Base-by-base conservation (phyloP, 2,888 invertebrate species). In the Prenolepis imparis region DNA sequence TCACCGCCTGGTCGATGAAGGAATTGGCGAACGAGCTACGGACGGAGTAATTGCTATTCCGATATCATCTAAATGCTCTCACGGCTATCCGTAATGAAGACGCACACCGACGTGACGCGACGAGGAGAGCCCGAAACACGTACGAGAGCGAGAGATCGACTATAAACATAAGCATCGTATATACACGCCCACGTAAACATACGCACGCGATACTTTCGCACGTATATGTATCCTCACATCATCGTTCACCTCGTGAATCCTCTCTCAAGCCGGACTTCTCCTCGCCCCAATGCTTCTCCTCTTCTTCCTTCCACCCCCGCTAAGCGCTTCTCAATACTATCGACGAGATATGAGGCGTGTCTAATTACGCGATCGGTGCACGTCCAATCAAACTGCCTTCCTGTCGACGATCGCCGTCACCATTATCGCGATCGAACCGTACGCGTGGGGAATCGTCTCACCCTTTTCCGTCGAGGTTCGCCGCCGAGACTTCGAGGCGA, bases 321-420 rank as follows among this genome's bases (percentile, higher is more conserved):
- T 64, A 82, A 80, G 59, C 78, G 41, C 82, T 87, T 86, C 84
- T 86, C 90, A 91, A 86, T 91, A 88, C 91, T 91, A 92, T 93
- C 92, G 91, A 92, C 88, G 91, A 93, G 93, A 94, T 93, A 93
- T 93, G 94, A 94, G 93, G 92, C 93, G 93, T 94, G 93, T 93
- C 94, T 93, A 94, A 94, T 94, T 94, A 93, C 93, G 88, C 90
- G 92, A 93, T 92, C 92, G 91, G 91, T 89, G 90, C 89, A 90
- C 91, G 89, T 89, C 92, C 93, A 91, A 93, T 93, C 92, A 90
- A 92, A 91, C 87, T 91, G 87, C 88, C 92, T 91, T 93, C 93
- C 93, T 93, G 93, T 92, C 91, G 88, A 80, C 87, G 90, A 89
- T 87, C 88, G 85, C 82, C 90, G 85, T 88, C 85, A 80, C 91